These are phyloP conservation scores for Nesoenas mayeri DNA, from an alignment of 2,113 vertebrate genomes.

Conservation along the genomic window DNA sequence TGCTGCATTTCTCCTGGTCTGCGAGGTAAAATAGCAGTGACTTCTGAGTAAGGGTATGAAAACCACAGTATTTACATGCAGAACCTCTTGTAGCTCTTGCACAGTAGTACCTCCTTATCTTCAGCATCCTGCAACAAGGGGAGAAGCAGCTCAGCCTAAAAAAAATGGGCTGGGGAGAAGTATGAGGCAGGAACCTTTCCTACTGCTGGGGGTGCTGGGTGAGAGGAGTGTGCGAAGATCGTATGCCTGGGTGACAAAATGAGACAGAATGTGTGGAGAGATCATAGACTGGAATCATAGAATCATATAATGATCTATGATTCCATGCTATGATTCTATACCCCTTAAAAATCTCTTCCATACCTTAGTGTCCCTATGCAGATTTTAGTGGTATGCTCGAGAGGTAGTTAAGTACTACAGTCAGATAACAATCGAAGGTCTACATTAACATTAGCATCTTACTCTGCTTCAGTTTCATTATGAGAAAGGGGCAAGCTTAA, in stretches of 20 bases:
- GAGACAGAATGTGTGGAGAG: not conserved
- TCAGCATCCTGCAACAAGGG: not conserved
- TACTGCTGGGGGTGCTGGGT: not conserved
- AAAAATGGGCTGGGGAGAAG: not conserved
- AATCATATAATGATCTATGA: no score
- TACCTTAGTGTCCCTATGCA: not conserved
- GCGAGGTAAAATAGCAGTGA: not conserved
- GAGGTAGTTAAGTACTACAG: not conserved
- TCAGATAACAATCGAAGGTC: not conserved
- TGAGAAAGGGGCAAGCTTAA: not conserved
- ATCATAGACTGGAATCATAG: not conserved
- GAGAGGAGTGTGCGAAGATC: not conserved
- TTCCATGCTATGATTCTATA: no score
- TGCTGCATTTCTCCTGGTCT: not conserved
- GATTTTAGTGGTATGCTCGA: not conserved
- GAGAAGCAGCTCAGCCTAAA: not conserved
- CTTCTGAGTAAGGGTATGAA: not conserved
- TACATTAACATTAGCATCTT: not conserved
- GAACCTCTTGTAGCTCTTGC: not conserved
- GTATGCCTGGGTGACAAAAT: accelerated
- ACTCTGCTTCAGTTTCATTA: not conserved
- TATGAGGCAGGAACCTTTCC: not conserved
- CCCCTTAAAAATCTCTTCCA: not conserved
- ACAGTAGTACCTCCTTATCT: not conserved
- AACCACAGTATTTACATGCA: not conserved